These are phyloP conservation scores for Drosophila rhopaloa DNA, from an alignment of 1,140 invertebrate genomes.

Conservation along the genomic window DNA sequence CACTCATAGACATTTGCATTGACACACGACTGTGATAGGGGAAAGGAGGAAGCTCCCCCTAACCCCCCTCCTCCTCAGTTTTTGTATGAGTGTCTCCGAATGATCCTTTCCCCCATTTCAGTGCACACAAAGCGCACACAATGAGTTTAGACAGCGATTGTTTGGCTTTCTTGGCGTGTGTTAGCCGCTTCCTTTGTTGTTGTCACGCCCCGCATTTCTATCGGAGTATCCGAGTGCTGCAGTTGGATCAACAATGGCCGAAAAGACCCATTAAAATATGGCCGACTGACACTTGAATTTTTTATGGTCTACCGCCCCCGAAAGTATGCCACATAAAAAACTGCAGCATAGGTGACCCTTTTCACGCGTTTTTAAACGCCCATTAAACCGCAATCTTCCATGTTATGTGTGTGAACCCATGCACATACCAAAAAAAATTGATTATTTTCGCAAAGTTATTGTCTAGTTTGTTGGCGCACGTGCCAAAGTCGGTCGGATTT, in stretches of 20 bases:
- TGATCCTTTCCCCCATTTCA: slow-evolving; percentile 65
- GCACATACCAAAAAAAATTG: slow-evolving; percentile 23
- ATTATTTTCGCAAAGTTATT: slow-evolving; percentile 33
- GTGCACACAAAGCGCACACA: slow-evolving; percentile 60
- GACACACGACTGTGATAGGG: slow-evolving; percentile 53
- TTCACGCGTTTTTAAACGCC: slow-evolving; percentile 42
- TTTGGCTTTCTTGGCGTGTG: slow-evolving; percentile 57
- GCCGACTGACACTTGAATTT: slow-evolving; percentile 9
- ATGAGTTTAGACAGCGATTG: slow-evolving; percentile 80
- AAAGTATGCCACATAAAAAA: slow-evolving; percentile 30
- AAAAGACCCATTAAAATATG: slow-evolving; percentile 34
- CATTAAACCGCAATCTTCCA: slow-evolving; percentile 29
- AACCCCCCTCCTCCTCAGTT: slow-evolving; percentile 7
- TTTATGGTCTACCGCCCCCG: slow-evolving; percentile 4
- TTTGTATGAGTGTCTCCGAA: slow-evolving; percentile 25
- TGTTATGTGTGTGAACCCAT: slow-evolving; percentile 17
- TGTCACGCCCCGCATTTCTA: slow-evolving; percentile 30
- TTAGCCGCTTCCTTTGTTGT: slow-evolving; percentile 44
- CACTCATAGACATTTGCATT: slow-evolving; percentile 75
- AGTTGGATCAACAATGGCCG: slow-evolving; percentile 43
- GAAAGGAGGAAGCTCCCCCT: slow-evolving; percentile 8
- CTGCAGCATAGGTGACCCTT: slow-evolving; percentile 36
- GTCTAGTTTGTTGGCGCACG: slow-evolving; percentile 28
- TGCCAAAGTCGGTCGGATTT: slow-evolving; percentile 37
- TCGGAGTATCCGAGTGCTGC: slow-evolving; percentile 15